Evolutionary conservation across 2,888 invertebrate species (phyloP).

Genomic region (Notodonta ziczac): DNA sequence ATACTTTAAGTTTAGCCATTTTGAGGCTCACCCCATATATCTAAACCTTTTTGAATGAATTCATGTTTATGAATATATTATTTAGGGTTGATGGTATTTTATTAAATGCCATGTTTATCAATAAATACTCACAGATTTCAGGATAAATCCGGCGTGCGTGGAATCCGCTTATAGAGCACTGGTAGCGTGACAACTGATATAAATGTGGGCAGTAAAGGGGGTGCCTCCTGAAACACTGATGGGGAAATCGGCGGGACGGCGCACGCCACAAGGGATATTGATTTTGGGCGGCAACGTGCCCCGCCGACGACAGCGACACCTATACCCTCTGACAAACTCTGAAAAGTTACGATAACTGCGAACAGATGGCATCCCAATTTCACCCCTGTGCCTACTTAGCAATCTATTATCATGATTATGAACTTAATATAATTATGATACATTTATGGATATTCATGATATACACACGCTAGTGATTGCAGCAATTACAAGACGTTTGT

Average conservation of each 20-base stretch:
- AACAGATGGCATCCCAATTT: conserved; percentile 58
- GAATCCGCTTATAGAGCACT: conserved; percentile 63
- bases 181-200: conserved; percentile 62
- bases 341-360: conserved; percentile 17
- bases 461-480: no score
- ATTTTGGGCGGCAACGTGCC: conserved; percentile 77
- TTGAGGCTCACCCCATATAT: conserved; percentile 28
- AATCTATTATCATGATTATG: no score
- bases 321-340: conserved; percentile 22
- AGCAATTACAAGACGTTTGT: no score
- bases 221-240: conserved; percentile 73
- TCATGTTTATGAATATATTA: conserved; percentile 11
- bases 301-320: conserved; percentile 54
- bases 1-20: conserved; percentile 48
- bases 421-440: no score
- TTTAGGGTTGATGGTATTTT: conserved; percentile 2
- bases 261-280: conserved; percentile 71
- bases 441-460: no score
- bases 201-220: conserved; percentile 66
- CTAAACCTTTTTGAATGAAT: conserved; percentile 52
- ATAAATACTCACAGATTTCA: conserved; percentile 60
- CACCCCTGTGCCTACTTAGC: background rate
- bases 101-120: conserved; percentile 12
- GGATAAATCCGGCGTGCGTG: conserved; percentile 51
- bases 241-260: conserved; percentile 67